Conservation (phyloP, 2,113 vertebrate species). For the Antechinus flavipes region DNA sequence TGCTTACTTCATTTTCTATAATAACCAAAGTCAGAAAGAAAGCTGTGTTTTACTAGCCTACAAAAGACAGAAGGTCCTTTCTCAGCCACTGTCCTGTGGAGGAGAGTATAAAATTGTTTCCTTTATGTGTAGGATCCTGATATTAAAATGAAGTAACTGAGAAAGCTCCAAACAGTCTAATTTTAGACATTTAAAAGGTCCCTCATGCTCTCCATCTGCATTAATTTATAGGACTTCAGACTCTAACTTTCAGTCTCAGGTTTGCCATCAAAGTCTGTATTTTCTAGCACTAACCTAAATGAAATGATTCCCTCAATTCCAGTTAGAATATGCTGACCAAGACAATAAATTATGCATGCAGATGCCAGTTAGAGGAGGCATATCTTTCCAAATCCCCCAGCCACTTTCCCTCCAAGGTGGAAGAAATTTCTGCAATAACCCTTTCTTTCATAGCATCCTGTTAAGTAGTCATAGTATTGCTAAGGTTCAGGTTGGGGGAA, state of each 20-base stretch:
- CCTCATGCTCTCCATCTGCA: conserved; percentile 3
- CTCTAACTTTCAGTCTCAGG: conserved; percentile 44
- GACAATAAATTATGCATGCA: conserved; percentile 28
- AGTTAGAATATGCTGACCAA: background rate
- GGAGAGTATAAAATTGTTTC: background rate
- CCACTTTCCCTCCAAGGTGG: background rate
- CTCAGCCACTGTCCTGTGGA: conserved; percentile 31
- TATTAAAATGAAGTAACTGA: conserved; percentile 29
- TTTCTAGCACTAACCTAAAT: conserved; percentile 60
- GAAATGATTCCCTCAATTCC: conserved; percentile 34
- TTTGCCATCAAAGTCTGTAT: conserved; percentile 21
- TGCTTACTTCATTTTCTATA: background rate
- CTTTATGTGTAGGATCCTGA: background rate
- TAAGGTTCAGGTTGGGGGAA: background rate
- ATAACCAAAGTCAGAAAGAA: background rate
- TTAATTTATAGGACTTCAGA: conserved; percentile 58
- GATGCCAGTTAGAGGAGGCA: conserved; percentile 24
- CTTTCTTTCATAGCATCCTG: background rate
- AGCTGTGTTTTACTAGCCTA: conserved; percentile 37
- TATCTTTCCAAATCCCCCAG: conserved; percentile 12
- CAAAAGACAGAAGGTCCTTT: conserved; percentile 43
- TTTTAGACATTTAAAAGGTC: conserved; percentile 28
- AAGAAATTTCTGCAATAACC: background rate
- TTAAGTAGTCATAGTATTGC: conserved; percentile 6
- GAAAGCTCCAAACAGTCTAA: conserved; percentile 11